Base-by-base conservation (phyloP, 1,140 invertebrate species). In the Anoplolepis gracilipes region DNA sequence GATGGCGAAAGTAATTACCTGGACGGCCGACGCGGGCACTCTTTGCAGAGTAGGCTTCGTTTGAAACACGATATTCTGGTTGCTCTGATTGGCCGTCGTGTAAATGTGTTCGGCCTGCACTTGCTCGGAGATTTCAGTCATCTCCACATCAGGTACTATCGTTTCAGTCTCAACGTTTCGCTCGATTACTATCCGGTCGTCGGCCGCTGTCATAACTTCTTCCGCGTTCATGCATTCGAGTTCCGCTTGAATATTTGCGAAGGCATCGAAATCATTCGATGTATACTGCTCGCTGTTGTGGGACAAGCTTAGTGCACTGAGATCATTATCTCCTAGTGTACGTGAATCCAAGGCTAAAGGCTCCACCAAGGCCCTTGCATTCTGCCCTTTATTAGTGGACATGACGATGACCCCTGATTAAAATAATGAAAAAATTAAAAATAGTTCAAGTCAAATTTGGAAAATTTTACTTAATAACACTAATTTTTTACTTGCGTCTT, bases 191-290 rank as follows among this genome's bases (percentile, higher is more conserved):
- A 89, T 88, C 33, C 90, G 88, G 1, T 91, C 89, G 10, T 95
- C 94, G 16, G 94, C 93, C 0, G 91, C 93, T 28, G 93, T 91
- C 73, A 94, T 93, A 57, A 95, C 94, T 91, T 95, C 94, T 30
- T 95, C 94, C 16, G 94, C 90, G 78, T 94, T 94, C 90, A 95
- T 94, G 13, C 93, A 94, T 72, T 95, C 94, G 25, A 95, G 88
- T 81, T 95, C 95, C 0, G 93, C 93, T 90, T 95, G 93, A 82
- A 95, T 95, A 73, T 93, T 94, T 10, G 93, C 94, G 57, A 95
- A 90, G 8, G 93, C 92, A 78, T 95, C 95, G 88, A 95, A 94
- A 28, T 95, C 94, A 65, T 87, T 92, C 1, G 92, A 78, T 0
- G 86, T 64, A 81, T 94, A 95, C 55, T 93, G 92, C 64, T 94